Conservation (phyloP, 2,113 vertebrate species). For the Etia nguti region DNA sequence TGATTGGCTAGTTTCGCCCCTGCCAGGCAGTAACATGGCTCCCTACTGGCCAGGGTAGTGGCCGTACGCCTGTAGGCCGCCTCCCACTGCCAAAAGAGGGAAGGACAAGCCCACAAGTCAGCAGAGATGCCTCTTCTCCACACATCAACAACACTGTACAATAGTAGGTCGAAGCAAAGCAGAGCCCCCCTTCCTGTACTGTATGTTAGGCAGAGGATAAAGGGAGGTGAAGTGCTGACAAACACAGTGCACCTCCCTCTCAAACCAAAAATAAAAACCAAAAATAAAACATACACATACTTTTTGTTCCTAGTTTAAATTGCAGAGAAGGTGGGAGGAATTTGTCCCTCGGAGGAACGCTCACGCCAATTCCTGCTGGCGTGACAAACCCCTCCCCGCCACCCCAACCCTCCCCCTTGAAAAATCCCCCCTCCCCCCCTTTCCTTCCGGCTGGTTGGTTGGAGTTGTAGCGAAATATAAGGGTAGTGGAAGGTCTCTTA, state of each 20-base stretch:
- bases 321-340: constrained; percentile 67
- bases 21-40: constrained; percentile 49
- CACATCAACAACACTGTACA: constrained; percentile 58
- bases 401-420: neutral
- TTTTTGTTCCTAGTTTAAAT: constrained; percentile 72
- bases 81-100: neutral
- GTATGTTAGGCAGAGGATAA: constrained; percentile 56
- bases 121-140: constrained; percentile 58
- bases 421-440: neutral
- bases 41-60: constrained; percentile 28
- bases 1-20: constrained; percentile 62
- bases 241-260: constrained; percentile 46
- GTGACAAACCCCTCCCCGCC: constrained; percentile 60
- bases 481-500: constrained; percentile 64
- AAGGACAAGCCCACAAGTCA: constrained; percentile 57
- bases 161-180: constrained; percentile 66
- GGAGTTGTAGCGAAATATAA: constrained; percentile 62
- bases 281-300: constrained; percentile 71
- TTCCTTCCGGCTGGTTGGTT: constrained; percentile 51
- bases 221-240: constrained; percentile 12
- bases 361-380: constrained; percentile 74
- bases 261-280: constrained; percentile 52
- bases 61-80: constrained; percentile 17
- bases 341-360: constrained; percentile 61
- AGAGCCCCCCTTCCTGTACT: constrained; percentile 72